Evolutionary conservation across 2,797 vertebrate genomes (phyloP), one percentile per base, ranked within the genome.

Genomic region (Meriones psammophilus): DNA sequence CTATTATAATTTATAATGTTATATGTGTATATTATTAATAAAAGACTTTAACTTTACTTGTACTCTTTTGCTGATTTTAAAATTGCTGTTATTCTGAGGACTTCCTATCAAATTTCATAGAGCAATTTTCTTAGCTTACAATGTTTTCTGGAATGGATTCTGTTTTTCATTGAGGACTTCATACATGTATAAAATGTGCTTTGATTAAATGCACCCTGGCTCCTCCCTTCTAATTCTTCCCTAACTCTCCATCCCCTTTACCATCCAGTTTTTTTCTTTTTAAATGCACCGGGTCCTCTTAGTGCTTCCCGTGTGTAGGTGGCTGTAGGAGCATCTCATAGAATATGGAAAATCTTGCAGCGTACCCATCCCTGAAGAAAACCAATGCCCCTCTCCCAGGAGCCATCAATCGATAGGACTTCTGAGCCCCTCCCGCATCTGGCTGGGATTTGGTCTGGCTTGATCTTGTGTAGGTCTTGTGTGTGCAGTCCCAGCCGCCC

Each of bases 1-100:
- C 5, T 50, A 50, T 50, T 64, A 8, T 62, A 58, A 58, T 18
- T 20, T 36, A 36, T 66, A 66, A 50, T 66, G 3, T 14, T 66
- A 12, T 64, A 12, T 30, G 26, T 28, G 5, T 18, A 58, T 8
- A 58, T 58, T 62, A 33, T 68, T 15, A 28, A 78, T 4, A 15
- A 39, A 73, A 3, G 12, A 9, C 62, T 66, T 46, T 33, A 78
- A 78, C 9, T 80, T 88, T 74, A 54, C 66, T 91, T 60, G 4
- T 73, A 77, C 89, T 62, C 12, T 93, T 83, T 89, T 76, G 30
- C 78, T 56, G 79, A 9, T 81, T 46, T 94, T 92, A 80, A n/a
- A 80, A 66, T 95, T 64, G 18, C 33, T 78, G 3, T 85, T 2
- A n/a, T 76, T 56, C 68, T 46, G 39, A 54, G 39, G 2, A 58